Conservation (phyloP, 2,113 vertebrate genomes). For the Alosa alosa region DNA sequence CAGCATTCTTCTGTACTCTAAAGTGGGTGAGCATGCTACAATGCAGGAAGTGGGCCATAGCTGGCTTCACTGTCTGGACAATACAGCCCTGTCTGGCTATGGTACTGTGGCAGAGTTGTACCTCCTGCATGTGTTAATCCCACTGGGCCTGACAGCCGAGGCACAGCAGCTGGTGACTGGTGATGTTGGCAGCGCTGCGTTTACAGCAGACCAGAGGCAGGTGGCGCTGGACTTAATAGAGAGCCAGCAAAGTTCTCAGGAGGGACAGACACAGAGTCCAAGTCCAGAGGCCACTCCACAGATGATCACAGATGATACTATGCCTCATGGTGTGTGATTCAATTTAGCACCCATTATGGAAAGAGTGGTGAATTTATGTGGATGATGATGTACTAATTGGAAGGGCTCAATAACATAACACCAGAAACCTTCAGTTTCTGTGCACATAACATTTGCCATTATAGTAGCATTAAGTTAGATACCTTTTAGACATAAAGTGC, state of each 20-base stretch:
- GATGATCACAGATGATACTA: not conserved
- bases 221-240: constrained; percentile 59
- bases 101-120: constrained; percentile 78
- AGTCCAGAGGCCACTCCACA: constrained; percentile 14
- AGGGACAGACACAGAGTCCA: constrained; percentile 15
- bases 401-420: not conserved
- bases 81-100: constrained; percentile 63
- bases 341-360: not conserved
- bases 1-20: constrained; percentile 86
- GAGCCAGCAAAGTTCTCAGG: constrained; percentile 48
- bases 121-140: constrained; percentile 77
- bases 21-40: constrained; percentile 76
- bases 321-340: constrained; percentile 53
- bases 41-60: constrained; percentile 72
- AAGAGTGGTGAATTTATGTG: not conserved
- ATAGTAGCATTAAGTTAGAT: not conserved
- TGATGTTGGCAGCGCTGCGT: constrained; percentile 54
- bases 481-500: too few relatives aligned
- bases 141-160: constrained; percentile 69
- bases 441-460: not conserved
- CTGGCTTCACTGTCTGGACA: constrained; percentile 77
- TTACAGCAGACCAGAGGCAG: constrained; percentile 69
- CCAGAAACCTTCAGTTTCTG: not conserved
- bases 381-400: not conserved
- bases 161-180: constrained; percentile 73